Evolutionary conservation across 30 jellyfish, hydroid and myxozoan species (phyloP).

Genomic region (Rhopilema esculentum): DNA sequence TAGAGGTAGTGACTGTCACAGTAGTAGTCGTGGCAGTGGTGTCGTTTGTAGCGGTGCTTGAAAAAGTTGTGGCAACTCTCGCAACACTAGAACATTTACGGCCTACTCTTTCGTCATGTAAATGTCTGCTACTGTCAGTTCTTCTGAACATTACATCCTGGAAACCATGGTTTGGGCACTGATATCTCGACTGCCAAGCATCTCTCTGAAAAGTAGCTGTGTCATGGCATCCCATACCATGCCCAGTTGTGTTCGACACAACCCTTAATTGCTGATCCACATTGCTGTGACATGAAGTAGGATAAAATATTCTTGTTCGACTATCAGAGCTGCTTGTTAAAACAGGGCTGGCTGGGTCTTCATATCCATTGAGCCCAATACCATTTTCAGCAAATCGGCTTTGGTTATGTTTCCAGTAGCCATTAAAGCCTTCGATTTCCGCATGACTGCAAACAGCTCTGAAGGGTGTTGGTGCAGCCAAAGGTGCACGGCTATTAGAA

Average conservation of each 20-base stretch:
- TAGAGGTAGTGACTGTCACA: not conserved
- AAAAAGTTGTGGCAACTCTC: not conserved
- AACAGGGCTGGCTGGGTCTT: not conserved
- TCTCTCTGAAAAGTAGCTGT: not conserved
- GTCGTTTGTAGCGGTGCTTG: not conserved
- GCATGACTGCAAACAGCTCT: not conserved
- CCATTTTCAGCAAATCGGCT: not conserved
- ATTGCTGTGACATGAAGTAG: not conserved
- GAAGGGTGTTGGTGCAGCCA: not conserved
- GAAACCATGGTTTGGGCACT: not conserved
- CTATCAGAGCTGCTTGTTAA: not conserved
- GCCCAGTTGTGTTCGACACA: not conserved
- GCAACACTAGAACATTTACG: not conserved
- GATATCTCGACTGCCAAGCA: not conserved
- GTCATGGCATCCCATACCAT: not conserved
- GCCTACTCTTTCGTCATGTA: not conserved
- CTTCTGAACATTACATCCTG: not conserved
- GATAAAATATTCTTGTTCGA: not conserved
- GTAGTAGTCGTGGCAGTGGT: not conserved
- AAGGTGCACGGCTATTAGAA: not conserved
- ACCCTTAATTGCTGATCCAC: not conserved
- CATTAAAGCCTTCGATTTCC: not conserved
- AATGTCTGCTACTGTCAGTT: not conserved
- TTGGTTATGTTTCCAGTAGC: not conserved
- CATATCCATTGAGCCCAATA: not conserved